Evolutionary conservation across 2,113 vertebrate genomes (phyloP), one percentile per base, ranked within the genome.

Genomic region (Callospermophilus lateralis): DNA sequence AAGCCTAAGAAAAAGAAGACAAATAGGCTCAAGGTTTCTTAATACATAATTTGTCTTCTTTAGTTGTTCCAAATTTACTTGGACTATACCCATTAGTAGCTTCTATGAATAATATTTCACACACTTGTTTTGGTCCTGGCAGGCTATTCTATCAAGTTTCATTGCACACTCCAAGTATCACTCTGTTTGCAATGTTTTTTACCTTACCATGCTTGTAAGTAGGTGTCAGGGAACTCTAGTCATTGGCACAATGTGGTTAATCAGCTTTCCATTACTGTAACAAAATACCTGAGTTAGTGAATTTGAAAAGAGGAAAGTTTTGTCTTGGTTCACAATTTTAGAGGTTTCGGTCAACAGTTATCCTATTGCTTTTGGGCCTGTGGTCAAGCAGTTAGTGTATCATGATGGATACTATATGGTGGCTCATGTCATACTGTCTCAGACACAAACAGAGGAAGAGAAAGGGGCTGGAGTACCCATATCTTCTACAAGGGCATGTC

Each of bases 241-340:
- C 84, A 91, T 96, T 70, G 96, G 93, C 91, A 80, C 95, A 37
- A 9, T 63, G 12, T 63, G 8, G 3, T 8, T 15, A 39, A 22
- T 55, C 85, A 73, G 34, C 24, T 65, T 65, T 51, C 53, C 37
- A 58, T 89, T 61, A 61, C 84, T 81, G 6, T 34, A 20, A 32
- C 37, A 83, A 61, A 79, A 83, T 72, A 74, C 42, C 9, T 67
- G 65, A 72, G 30, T 17, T 74, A 28, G 5, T 37, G 53, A 48
- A 30, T 13, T 45, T 70, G n/a, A 55, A 80, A 16, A 61, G 16
- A 76, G 9, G 86, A 30, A 30, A 58, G 32, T 67, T 12, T 58
- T 37, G 28, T 19, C 61, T 87, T 30, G 13, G 39, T 6, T 83
- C 51, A n/a, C 19, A 30, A 34, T 45, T 72, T 48, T 61, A 17